phyloP scores from a whole-genome alignment of 2,888 invertebrate species.

The Acronicta psi region DNA sequence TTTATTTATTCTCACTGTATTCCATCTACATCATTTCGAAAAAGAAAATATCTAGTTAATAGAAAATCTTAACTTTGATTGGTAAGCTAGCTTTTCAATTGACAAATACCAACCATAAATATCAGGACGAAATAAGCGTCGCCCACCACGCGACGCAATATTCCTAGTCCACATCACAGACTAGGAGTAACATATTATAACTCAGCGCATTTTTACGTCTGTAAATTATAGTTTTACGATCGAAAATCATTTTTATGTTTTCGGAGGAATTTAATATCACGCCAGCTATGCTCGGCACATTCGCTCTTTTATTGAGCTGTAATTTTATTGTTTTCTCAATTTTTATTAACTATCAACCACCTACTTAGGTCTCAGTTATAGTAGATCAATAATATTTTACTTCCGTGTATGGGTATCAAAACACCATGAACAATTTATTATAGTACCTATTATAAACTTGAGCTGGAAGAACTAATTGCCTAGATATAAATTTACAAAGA shows the following conservation, averaged over 20 bases:
- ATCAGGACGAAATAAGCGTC: constrained; percentile 30
- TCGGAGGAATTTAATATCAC: constrained; percentile 89
- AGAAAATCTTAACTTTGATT: neutral
- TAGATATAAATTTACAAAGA: constrained; percentile 66
- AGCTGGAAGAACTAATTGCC: constrained; percentile 49
- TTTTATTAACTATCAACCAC: constrained; percentile 89
- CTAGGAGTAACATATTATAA: constrained; percentile 76
- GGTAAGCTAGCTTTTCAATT: neutral
- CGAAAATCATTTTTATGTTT: constrained; percentile 89
- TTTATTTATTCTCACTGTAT: too few relatives aligned
- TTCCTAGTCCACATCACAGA: constrained; percentile 66
- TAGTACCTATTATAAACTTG: constrained; percentile 24
- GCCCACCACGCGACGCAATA: constrained; percentile 56
- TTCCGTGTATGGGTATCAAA: constrained; percentile 52
- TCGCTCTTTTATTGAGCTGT: constrained; percentile 87
- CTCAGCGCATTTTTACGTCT: constrained; percentile 89
- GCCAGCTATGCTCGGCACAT: constrained; percentile 86
- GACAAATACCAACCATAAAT: constrained; percentile 23
- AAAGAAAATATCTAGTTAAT: neutral
- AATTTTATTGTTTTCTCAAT: constrained; percentile 89
- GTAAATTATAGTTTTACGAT: constrained; percentile 90
- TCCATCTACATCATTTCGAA: neutral
- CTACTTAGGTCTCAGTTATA: constrained; percentile 77
- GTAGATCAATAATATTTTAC: constrained; percentile 73
- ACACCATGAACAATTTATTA: constrained; percentile 44